A percentile compares a stretch with the other conserved stretches of the same genome.
phyloP scores from a whole-genome alignment of 2,113 vertebrate species.

The Dolichotis patagonum region DNA sequence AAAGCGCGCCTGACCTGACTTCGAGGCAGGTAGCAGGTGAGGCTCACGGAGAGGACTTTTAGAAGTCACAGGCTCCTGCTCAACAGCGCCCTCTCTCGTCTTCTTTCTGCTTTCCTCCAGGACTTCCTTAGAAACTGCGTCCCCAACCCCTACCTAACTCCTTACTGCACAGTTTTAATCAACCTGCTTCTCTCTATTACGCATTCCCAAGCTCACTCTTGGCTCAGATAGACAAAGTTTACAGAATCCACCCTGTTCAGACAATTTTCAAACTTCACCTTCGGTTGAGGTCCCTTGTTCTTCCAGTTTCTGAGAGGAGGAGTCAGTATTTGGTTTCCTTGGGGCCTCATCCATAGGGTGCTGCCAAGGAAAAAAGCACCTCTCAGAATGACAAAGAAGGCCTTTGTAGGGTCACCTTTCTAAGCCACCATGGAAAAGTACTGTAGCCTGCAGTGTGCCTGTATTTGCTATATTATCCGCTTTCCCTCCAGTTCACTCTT shows the following conservation, averaged over 20 bases:
- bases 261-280: not conserved
- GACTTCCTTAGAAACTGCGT: not conserved
- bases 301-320: not conserved
- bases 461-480: slow-evolving; percentile 42
- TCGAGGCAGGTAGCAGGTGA: not conserved
- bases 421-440: slow-evolving; percentile 32
- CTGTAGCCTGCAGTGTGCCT: not conserved
- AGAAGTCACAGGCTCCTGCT: not conserved
- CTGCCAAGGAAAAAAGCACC: not conserved
- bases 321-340: not conserved
- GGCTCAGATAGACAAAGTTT: not conserved
- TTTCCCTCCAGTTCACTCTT: slow-evolving; percentile 50
- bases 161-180: not conserved
- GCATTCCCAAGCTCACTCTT: not conserved
- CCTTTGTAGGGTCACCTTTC: slow-evolving; percentile 50
- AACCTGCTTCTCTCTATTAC: not conserved
- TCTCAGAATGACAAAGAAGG: not conserved
- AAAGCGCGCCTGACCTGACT: not conserved
- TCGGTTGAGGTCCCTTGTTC: not conserved
- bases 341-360: too few species aligned
- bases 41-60: too few species aligned
- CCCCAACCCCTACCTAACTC: not conserved
- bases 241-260: not conserved
- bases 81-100: not conserved
- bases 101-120: not conserved